Evolutionary conservation across 1,140 invertebrate species (phyloP).

Genomic region (Apis laboriosa): DNA sequence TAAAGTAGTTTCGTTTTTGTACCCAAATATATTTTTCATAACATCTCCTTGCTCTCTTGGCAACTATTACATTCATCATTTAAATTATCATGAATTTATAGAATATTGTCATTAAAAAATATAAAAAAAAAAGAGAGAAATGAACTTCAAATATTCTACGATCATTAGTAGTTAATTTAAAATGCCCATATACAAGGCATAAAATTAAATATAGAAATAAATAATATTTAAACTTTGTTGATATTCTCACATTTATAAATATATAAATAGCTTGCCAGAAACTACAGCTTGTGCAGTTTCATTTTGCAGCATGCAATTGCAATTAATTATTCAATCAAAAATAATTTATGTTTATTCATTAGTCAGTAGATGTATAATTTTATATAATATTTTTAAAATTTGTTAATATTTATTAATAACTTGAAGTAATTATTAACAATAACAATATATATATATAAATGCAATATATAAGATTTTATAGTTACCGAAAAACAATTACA

Average conservation of each 20-base stretch:
- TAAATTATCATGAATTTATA: slow-evolving; percentile 33
- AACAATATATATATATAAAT: no score
- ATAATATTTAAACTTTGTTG: slow-evolving; percentile 37
- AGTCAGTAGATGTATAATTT: slow-evolving; percentile 12
- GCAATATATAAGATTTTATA: slow-evolving; percentile 12
- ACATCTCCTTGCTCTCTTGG: slow-evolving; percentile 29
- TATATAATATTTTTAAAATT: neutral
- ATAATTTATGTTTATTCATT: neutral
- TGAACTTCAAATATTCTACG: slow-evolving; percentile 7
- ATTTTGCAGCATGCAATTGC: slow-evolving; percentile 6
- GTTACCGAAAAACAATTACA: slow-evolving; percentile 12
- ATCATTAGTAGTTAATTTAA: slow-evolving; percentile 25
- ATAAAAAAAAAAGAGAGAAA: neutral
- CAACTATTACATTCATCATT: slow-evolving; percentile 39
- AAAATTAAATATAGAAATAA: slow-evolving; percentile 26
- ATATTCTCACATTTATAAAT: slow-evolving; percentile 27
- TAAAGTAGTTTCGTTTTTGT: slow-evolving; percentile 61
- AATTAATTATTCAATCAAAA: neutral
- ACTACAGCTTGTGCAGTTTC: slow-evolving; percentile 14
- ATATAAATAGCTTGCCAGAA: slow-evolving; percentile 38
- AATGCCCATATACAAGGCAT: slow-evolving; percentile 37
- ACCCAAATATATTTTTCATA: slow-evolving; percentile 55
- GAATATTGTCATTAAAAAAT: slow-evolving; percentile 30
- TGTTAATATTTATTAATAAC: slow-evolving; percentile 6
- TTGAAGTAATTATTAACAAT: neutral